These are phyloP conservation scores for Cerceris rybyensis DNA, from an alignment of 2,888 invertebrate genomes.

Conservation along the genomic window DNA sequence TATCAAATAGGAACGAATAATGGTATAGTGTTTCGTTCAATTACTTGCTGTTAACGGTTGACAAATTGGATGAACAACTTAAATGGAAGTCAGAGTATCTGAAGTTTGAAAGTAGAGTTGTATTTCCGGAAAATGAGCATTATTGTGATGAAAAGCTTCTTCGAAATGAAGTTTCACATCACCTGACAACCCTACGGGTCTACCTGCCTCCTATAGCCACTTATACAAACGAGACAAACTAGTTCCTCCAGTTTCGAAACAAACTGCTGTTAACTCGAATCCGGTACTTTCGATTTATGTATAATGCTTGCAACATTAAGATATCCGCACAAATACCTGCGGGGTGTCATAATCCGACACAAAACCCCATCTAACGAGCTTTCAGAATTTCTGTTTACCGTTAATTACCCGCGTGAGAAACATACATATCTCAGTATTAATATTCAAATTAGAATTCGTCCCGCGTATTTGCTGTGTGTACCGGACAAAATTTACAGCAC, in stretches of 20 bases:
- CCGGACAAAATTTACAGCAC: too few species aligned
- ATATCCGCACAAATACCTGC: constrained; percentile 46
- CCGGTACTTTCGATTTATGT: constrained; percentile 24
- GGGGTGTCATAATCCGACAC: constrained; percentile 63
- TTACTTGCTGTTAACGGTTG: too few species aligned
- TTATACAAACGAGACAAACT: constrained; percentile 41
- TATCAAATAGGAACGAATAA: too few species aligned
- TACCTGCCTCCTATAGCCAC: constrained; percentile 19
- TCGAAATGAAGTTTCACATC: constrained; percentile 38
- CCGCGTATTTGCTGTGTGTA: too few species aligned
- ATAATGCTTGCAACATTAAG: constrained; percentile 27
- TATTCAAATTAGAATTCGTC: too few species aligned
- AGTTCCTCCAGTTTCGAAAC: constrained; percentile 54
- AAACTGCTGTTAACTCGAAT: constrained; percentile 40
- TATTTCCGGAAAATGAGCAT: not conserved
- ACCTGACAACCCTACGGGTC: constrained; percentile 26
- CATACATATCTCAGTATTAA: too few species aligned
- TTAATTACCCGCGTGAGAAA: constrained; percentile 5
- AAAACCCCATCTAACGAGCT: constrained; percentile 50
- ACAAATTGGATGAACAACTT: too few species aligned
- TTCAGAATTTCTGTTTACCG: constrained; percentile 34
- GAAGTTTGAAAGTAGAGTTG: not conserved
- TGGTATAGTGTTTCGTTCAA: too few species aligned
- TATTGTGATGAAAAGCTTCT: constrained; percentile 13
- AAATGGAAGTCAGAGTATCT: too few species aligned